Conservation (phyloP, 2,797 vertebrate species). For the Corythornis leucogaster region DNA sequence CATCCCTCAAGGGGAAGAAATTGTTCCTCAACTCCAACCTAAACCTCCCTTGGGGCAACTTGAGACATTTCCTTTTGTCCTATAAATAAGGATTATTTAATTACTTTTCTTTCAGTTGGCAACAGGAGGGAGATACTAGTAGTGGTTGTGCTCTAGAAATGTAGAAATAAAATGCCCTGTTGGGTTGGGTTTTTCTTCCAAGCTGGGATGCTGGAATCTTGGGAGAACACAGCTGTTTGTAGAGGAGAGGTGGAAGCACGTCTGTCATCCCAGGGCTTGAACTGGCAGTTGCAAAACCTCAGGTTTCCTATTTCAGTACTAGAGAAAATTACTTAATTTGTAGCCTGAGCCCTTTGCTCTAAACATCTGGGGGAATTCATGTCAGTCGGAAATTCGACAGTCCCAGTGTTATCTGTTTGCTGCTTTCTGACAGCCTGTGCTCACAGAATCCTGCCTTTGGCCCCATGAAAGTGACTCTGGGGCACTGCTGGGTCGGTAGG, state of each 20-base stretch:
- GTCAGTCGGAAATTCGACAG: neutral
- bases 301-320: neutral
- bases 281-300: constrained; percentile 5
- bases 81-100: neutral
- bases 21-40: no score
- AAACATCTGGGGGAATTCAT: neutral
- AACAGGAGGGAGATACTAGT: neutral
- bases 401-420: neutral
- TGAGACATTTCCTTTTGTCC: neutral
- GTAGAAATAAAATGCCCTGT: neutral
- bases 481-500: rapidly evolving
- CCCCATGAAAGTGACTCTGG: neutral
- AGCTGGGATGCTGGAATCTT: neutral
- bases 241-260: neutral
- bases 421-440: neutral
- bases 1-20: no score
- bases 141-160: neutral
- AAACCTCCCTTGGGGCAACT: no score
- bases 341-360: constrained; percentile 37
- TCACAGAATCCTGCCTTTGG: rapidly evolving
- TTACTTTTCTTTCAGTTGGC: neutral
- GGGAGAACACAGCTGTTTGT: neutral
- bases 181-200: neutral
- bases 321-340: neutral
- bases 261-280: neutral